Evolutionary conservation across 2,888 invertebrate species (phyloP), one percentile per base, ranked within the genome.

Genomic region (Pegoplata infirma): DNA sequence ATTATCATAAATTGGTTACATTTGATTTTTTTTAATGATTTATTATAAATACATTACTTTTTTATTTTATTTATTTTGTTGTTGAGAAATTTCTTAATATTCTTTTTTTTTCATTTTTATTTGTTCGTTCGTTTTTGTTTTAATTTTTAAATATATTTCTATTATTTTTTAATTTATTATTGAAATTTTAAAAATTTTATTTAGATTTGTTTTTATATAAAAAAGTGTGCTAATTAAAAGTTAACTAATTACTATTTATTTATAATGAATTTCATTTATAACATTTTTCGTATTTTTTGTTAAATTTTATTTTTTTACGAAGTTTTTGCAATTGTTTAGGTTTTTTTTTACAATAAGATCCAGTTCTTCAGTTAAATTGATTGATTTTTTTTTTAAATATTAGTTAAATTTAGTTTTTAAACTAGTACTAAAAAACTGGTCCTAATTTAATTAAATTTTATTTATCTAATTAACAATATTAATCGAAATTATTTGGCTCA

Each of bases 401-500:
- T n/a, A n/a, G 25, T 68, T 16, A 21, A 49, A 56, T 21, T 56
- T 66, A 47, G 21, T 74, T 28, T 56, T 64, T 16, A 7, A 32
- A 10, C 32, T 32, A 32, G 10, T 32, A 32, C 66, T 58, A 58
- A 69, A 66, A 72, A 80, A 64, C 58, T 67, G 76, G 58, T 69
- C 55, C 25, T 73, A 55, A 40, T 46, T 49, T 40, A 75, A 23
- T 71, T 66, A 5, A 55, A 49, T 46, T 67, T 63, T 23, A 36
- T 79, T 68, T 72, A 79, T 75, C 75, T 75, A 79, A 58, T 75
- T 75, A 68, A 72, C 67, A 69, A 69, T 17, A 64, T 51, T 66
- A 68, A 69, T 81, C 51, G 74, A 76, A 67, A 21, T 63, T 76
- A 73, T 82, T 82, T 83, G 80, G 78, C 80, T 86, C 82, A 86